Evolutionary conservation across 2,797 vertebrate genomes (phyloP).

Genomic region (Oryzias dopingdopingensis): DNA sequence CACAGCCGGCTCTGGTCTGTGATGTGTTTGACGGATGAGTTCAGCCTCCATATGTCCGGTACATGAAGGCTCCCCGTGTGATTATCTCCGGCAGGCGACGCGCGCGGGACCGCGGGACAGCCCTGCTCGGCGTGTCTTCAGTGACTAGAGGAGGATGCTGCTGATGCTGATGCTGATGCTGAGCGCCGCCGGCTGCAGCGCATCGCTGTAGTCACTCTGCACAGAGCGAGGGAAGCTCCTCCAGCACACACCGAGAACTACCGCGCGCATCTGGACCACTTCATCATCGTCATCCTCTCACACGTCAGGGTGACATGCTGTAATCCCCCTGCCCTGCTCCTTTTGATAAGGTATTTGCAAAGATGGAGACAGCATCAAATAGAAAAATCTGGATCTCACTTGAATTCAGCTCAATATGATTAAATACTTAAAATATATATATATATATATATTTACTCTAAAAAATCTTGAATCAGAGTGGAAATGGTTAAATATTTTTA

Average conservation of each 20-base stretch:
- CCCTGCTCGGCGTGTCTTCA: conserved; percentile 41
- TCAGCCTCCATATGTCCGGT: conserved; percentile 3
- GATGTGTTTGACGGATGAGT: conserved; percentile 14
- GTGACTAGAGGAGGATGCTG: conserved; percentile 47
- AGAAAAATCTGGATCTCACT: neutral
- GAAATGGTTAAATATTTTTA: neutral
- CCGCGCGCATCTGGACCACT: conserved; percentile 49
- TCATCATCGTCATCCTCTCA: conserved; percentile 21
- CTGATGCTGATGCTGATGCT: conserved; percentile 30
- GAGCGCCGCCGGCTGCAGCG: conserved; percentile 54
- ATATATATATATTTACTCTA: neutral
- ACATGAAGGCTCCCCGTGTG: conserved; percentile 16
- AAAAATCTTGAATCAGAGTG: conserved; percentile 12
- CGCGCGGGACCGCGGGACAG: conserved; percentile 53
- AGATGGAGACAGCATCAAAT: conserved; percentile 6
- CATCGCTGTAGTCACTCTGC: conserved; percentile 56
- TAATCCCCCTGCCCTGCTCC: neutral
- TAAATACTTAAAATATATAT: neutral
- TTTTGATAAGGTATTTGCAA: neutral
- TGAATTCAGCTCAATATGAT: neutral
- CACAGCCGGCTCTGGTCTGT: conserved; percentile 20
- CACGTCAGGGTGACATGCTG: conserved; percentile 20
- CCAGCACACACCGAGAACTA: conserved; percentile 53
- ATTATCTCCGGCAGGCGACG: conserved; percentile 48
- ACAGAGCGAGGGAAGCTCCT: conserved; percentile 38